Evolutionary conservation across 2,888 invertebrate species (phyloP), one percentile per base, ranked within the genome.

Genomic region (Syritta pipiens): DNA sequence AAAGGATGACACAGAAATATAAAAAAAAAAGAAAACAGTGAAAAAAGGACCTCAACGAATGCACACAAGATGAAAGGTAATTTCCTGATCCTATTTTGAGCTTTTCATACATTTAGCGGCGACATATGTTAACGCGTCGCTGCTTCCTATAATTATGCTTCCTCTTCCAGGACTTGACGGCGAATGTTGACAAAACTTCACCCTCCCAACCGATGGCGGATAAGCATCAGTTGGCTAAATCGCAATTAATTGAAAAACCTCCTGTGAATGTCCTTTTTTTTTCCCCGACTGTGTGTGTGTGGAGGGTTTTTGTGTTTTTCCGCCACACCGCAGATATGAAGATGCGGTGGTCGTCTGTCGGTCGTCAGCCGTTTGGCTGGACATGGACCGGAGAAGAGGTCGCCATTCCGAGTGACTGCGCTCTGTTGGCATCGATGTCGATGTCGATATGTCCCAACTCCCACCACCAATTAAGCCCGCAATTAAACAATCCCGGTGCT

Each of bases 191-290:
- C 67, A 37, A 59, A 74, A 68, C 53, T 59, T n/a, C 2, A 24
- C 10, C 24, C 30, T 32, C 35, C 46, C 26, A 26, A 26, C 17
- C 6, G 5, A 10, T 19, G 19, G 24, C 32, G 51, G 53, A 53
- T 75, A 63, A 81, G 81, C 81, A 81, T 81, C 75, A 81, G 81
- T 81, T 81, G 81, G 81, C 81, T 81, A 81, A 81, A 81, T 81
- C 81, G 81, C 81, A 81, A 69, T 75, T 81, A 81, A 81, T 81
- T 81, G 81, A 81, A 81, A 81, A 81, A 53, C 37, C 63, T 75
- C 48, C 57, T 51, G 68, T 44, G 74, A 67, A 48, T 81, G 62
- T 81, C 68, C 68, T 68, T 75, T 74, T 81, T 75, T 62, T n/a
- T n/a, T n/a, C n/a, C n/a, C n/a, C n/a, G n/a, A n/a, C n/a, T n/a